A percentile compares a stretch with the other conserved stretches of the same genome.
Evolutionary conservation across 2,113 vertebrate species (phyloP).

Genomic region (Nerophis lumbriciformis): DNA sequence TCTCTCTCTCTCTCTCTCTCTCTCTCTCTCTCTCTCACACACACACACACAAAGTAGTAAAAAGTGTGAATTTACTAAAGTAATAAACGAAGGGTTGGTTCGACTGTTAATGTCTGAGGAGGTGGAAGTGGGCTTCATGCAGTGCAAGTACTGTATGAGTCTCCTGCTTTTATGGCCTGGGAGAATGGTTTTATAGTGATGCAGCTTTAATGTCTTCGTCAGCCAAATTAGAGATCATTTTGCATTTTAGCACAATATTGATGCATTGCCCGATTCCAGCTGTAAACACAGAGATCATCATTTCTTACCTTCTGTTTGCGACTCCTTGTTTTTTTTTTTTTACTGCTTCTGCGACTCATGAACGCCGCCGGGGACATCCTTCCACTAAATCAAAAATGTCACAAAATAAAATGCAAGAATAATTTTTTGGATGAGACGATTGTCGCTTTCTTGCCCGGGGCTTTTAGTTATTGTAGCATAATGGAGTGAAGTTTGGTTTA

Average conservation of each 20-base stretch:
- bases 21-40: too few species aligned
- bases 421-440: not conserved
- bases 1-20: too few species aligned
- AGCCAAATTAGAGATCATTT: not conserved
- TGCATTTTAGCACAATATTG: constrained; percentile 2
- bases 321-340: not conserved
- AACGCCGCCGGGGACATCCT: not conserved
- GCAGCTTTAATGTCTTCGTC: not conserved
- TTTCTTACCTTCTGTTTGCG: constrained; percentile 1
- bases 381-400: not conserved
- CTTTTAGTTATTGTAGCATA: too few species aligned
- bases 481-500: too few species aligned
- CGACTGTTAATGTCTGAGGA: too few species aligned
- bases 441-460: not conserved
- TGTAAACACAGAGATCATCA: not conserved
- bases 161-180: not conserved
- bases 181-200: not conserved
- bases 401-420: too few species aligned
- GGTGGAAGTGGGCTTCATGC: too few species aligned
- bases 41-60: too few species aligned
- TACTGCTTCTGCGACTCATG: not conserved
- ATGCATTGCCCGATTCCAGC: not conserved
- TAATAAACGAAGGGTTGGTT: too few species aligned
- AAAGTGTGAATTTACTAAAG: too few species aligned
- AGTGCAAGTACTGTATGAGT: not conserved